Evolutionary conservation across 2,888 invertebrate genomes (phyloP), one percentile per base, ranked within the genome.

Genomic region (Scaptomyza polygonia): DNA sequence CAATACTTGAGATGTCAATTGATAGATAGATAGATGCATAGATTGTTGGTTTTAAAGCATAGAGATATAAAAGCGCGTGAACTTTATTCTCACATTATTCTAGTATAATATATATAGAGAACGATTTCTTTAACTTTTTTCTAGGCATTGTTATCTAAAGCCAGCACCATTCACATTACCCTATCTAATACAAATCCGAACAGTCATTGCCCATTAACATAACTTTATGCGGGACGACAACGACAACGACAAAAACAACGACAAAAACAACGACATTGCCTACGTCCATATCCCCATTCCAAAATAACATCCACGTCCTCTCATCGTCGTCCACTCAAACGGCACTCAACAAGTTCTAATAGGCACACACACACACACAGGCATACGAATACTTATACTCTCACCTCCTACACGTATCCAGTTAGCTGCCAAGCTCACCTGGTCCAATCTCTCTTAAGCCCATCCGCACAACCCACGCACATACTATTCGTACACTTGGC

Each of bases 201-300:
- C 81, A 81, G 81, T 84, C 81, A 86, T 86, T 74, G 86, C 81
- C 81, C 82, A 85, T 87, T 82, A 85, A 85, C 87, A 85, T 83
- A 87, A 78, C 81, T 83, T 64, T 51, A 67, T 65, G 53, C 44
- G 72, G 77, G 47, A 63, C 49, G 59, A 44, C 43, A 42, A 63
- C 49, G 59, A 44, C 43, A 42, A 48, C 32, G 32, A 6, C 68
- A 29, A 44, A 55, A 56, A 67, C 63, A 64, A 47, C n/a, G 34
- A 9, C 47, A 30, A 32, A 18, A 6, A 18, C 30, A 9, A 9
- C 30, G n/a, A 25, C 68, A 39, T 49, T 64, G 64, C 69, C 70
- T 59, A 48, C 32, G 21, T 34, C 11, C 14, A 49, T 12, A 30
- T 12, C 12, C 12, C 8, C 45, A 45, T 27, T 36, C 14, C 14